phyloP scores from a whole-genome alignment of 1,140 invertebrate genomes.

The Dreissena polymorpha region DNA sequence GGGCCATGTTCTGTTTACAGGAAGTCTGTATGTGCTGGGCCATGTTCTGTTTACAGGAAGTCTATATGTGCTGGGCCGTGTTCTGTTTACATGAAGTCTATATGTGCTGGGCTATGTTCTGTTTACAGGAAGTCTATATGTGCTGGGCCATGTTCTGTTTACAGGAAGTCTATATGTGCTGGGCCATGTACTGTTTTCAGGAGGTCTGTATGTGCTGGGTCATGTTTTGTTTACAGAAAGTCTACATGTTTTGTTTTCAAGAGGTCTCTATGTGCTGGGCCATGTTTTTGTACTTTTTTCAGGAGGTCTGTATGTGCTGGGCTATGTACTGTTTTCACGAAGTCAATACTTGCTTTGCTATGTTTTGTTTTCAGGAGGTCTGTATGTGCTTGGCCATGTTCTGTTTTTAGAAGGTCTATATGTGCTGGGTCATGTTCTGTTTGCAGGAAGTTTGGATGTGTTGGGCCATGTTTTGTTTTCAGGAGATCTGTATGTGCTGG shows the following conservation, averaged over 20 bases:
- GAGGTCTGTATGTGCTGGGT: constrained; percentile 95
- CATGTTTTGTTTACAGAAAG: no score
- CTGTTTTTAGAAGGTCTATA: no score
- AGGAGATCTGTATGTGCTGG: no score
- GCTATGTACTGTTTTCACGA: no score
- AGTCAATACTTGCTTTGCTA: no score
- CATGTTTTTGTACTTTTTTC: no score
- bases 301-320: constrained; percentile 93
- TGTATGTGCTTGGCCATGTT: no score
- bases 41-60: constrained; percentile 93
- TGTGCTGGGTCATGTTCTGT: no score
- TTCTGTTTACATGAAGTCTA: constrained; percentile 89
- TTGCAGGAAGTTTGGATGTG: no score
- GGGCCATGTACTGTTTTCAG: constrained; percentile 91
- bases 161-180: constrained; percentile 92
- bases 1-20: constrained; percentile 92
- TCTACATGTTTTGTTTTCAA: no score
- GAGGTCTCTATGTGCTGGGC: constrained; percentile 95
- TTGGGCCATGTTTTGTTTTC: no score
- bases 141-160: constrained; percentile 96
- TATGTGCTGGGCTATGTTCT: constrained; percentile 97
- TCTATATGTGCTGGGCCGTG: constrained; percentile 96
- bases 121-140: constrained; percentile 91
- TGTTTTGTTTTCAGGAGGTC: no score
- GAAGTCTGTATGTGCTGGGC: constrained; percentile 95